phyloP scores from a whole-genome alignment of 35 echinoderm and acorn worm species.

The Apostichopus japonicus region DNA sequence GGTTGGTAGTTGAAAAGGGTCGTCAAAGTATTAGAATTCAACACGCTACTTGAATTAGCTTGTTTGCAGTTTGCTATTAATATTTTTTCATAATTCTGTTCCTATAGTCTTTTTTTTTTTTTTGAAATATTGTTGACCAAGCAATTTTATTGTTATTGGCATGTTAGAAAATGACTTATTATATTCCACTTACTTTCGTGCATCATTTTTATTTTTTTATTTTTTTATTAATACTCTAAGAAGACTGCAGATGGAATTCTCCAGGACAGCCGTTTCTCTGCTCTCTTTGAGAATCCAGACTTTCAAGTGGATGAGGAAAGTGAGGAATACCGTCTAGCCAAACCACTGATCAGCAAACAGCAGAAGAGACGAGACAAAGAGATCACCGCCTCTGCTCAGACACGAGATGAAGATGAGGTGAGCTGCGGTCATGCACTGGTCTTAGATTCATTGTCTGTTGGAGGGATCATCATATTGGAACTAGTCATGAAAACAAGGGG shows the following conservation, averaged over 20 bases:
- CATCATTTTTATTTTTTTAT: background rate
- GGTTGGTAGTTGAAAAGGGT: too few relatives aligned
- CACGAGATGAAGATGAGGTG: slow-evolving; percentile 63
- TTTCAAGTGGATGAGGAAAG: slow-evolving; percentile 90
- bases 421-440: background rate
- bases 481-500: too few relatives aligned
- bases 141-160: background rate
- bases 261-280: slow-evolving; percentile 84
- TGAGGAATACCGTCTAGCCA: slow-evolving; percentile 76
- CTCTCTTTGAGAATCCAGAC: slow-evolving; percentile 91
- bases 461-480: too few relatives aligned
- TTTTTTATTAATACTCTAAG: background rate
- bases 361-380: slow-evolving; percentile 77
- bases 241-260: slow-evolving; percentile 54
- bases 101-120: too few relatives aligned
- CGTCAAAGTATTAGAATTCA: too few relatives aligned
- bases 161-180: background rate
- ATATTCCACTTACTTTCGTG: background rate
- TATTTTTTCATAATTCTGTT: too few relatives aligned
- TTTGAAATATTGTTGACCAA: background rate
- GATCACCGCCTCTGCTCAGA: slow-evolving; percentile 56
- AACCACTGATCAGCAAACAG: slow-evolving; percentile 84
- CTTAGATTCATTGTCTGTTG: too few relatives aligned
- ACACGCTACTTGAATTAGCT: too few relatives aligned
- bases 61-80: too few relatives aligned